A percentile compares a stretch with the other conserved stretches of the same genome.
These are phyloP conservation scores for Neofelis nebulosa DNA, from an alignment of 2,113 vertebrate species.

Conservation along the genomic window DNA sequence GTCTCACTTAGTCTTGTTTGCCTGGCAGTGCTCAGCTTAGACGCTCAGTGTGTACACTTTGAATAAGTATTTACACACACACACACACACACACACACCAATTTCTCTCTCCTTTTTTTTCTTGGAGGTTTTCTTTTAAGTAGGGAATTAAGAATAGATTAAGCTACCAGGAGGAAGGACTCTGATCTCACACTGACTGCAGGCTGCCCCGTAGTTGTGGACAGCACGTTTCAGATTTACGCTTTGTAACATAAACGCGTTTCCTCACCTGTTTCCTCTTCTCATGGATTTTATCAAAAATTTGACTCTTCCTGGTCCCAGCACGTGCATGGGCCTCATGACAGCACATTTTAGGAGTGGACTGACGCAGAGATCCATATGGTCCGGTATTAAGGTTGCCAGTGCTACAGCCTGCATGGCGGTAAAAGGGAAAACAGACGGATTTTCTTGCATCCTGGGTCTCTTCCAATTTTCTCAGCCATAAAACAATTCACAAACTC, in stretches of 20 bases:
- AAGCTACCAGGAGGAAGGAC: neutral
- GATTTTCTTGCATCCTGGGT: neutral
- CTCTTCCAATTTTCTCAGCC: neutral
- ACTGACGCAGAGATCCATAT: neutral
- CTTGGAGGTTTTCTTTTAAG: neutral
- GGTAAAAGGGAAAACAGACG: neutral
- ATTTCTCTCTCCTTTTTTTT: neutral
- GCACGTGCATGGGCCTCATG: neutral
- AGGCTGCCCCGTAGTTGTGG: neutral
- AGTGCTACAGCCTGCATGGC: neutral
- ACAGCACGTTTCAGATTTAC: neutral
- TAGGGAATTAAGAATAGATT: neutral
- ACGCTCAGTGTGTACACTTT: neutral
- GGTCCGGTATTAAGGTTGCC: neutral
- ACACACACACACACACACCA: neutral
- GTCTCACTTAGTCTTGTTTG: neutral
- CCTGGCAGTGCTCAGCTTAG: neutral
- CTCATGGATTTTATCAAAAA: neutral
- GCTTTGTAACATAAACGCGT: neutral
- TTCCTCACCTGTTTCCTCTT: constrained; percentile 7
- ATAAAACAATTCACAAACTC: neutral
- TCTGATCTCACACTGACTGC: neutral
- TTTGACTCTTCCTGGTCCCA: neutral
- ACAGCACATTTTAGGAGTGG: neutral
- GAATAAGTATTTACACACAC: neutral